phyloP scores from a whole-genome alignment of 2,797 vertebrate genomes.

The Ctenosaura bakeri region DNA sequence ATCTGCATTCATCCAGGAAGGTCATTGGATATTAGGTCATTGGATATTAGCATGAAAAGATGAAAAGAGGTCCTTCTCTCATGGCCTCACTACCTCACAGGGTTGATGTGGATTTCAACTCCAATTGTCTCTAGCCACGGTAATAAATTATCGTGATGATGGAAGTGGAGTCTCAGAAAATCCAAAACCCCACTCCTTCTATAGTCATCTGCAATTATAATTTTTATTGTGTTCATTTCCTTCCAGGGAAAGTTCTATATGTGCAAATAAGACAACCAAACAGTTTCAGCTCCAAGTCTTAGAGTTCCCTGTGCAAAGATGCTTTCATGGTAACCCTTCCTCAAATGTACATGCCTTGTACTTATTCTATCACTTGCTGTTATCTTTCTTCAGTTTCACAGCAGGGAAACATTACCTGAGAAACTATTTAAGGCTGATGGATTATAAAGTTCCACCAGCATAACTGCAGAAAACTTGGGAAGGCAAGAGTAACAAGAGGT shows the following conservation, averaged over 20 bases:
- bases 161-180: background rate
- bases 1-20: background rate
- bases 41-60: no score
- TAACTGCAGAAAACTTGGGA: no score
- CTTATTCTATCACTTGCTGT: background rate
- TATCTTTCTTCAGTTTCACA: background rate
- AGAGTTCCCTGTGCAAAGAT: background rate
- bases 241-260: background rate
- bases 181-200: background rate
- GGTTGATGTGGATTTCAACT: background rate
- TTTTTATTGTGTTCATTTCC: no score
- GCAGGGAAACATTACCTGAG: no score
- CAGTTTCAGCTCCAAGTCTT: background rate
- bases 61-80: background rate
- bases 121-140: background rate
- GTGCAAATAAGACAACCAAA: background rate
- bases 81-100: background rate
- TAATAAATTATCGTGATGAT: background rate
- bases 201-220: background rate
- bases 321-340: background rate
- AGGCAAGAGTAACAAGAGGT: no score
- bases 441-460: no score
- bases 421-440: no score
- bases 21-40: no score
- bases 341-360: background rate